Evolutionary conservation across 2,888 invertebrate genomes (phyloP).

Genomic region (Rhogogaster chlorosoma): DNA sequence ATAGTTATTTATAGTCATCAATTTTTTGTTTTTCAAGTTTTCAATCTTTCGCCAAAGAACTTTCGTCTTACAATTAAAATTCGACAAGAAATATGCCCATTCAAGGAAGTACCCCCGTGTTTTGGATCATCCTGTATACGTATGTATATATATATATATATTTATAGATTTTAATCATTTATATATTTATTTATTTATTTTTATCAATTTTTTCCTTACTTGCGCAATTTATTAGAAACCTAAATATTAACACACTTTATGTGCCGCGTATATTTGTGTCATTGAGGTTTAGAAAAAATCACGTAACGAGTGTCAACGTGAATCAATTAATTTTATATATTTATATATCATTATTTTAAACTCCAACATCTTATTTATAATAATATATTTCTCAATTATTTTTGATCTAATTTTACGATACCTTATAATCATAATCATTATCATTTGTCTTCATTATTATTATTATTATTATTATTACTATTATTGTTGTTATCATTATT

Average conservation of each 20-base stretch:
- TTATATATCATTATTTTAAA: background rate
- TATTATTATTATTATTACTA: background rate
- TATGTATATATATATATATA: background rate
- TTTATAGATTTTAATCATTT: background rate
- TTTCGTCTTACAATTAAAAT: too few relatives aligned
- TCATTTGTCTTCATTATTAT: background rate
- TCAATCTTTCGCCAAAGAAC: too few relatives aligned
- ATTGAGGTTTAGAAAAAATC: conserved; percentile 27
- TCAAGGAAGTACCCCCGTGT: too few relatives aligned
- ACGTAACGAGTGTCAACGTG: conserved; percentile 9
- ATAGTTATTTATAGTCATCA: too few relatives aligned
- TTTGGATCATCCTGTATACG: background rate
- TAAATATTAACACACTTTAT: conserved; percentile 10
- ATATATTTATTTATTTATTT: background rate
- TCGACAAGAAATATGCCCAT: too few relatives aligned
- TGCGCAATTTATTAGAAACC: background rate
- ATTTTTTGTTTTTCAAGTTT: too few relatives aligned
- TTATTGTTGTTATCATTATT: background rate
- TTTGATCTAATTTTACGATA: background rate
- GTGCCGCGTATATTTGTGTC: background rate
- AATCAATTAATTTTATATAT: background rate
- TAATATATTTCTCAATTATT: conserved; percentile 1
- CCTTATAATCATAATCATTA: background rate
- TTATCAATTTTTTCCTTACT: background rate
- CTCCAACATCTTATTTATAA: conserved; percentile 17